A percentile compares a stretch with the other conserved stretches of the same genome.
These are phyloP conservation scores for Neoascia interrupta DNA, from an alignment of 2,888 invertebrate genomes.

Conservation along the genomic window DNA sequence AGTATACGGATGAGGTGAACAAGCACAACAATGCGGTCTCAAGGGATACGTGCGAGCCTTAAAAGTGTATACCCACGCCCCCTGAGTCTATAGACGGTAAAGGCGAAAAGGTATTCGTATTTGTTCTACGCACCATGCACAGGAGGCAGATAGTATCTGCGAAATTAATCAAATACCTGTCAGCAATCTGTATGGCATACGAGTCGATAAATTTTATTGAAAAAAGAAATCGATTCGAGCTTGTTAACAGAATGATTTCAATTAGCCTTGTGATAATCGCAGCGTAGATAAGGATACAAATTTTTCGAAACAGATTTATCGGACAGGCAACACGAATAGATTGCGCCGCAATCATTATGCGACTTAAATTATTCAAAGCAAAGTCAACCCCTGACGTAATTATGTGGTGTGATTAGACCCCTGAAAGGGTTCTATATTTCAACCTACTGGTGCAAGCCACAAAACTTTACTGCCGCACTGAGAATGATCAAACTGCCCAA, in stretches of 20 bases:
- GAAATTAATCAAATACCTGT: conserved; percentile 2
- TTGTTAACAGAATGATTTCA: conserved; percentile 12
- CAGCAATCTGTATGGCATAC: not conserved
- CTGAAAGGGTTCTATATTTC: no score
- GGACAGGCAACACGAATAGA: not conserved
- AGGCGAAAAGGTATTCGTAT: no score
- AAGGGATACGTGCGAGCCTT: no score
- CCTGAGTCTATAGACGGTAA: no score
- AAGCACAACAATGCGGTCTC: conserved; percentile 14
- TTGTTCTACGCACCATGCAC: not conserved
- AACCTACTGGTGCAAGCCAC: no score
- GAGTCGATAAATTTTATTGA: not conserved
- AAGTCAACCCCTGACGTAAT: no score
- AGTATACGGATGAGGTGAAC: conserved; percentile 3
- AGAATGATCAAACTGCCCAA: not conserved
- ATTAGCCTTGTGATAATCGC: conserved; percentile 6
- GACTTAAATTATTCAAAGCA: no score
- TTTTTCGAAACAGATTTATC: not conserved
- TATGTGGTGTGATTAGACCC: conserved; percentile 1
- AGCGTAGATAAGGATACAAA: not conserved
- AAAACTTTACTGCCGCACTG: not conserved
- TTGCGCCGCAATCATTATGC: no score
- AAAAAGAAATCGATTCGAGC: not conserved
- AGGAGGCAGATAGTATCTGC: not conserved
- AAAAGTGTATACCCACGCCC: no score